Conservation (phyloP, 1,140 invertebrate genomes). For the Steinernema feltiae region DNA sequence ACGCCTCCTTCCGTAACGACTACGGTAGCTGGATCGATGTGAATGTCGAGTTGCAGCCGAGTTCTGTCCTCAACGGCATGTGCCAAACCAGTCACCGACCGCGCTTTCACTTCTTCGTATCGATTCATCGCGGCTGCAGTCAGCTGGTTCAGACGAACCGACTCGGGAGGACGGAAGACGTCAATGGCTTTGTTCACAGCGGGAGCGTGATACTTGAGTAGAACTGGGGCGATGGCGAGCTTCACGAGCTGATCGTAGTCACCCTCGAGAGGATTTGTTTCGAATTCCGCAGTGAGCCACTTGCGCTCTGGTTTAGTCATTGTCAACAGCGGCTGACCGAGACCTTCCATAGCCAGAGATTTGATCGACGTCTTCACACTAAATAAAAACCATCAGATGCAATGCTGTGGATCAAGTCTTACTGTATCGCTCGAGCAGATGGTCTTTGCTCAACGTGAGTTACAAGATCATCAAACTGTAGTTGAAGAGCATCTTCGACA, state of each 20-base stretch:
- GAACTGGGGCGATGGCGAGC: slow-evolving; percentile 45
- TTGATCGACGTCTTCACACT: slow-evolving; percentile 60
- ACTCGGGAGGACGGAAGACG: slow-evolving; percentile 71
- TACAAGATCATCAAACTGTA: slow-evolving; percentile 65
- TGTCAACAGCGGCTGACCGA: slow-evolving; percentile 40
- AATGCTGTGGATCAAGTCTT: slow-evolving; percentile 42
- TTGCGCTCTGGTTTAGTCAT: slow-evolving; percentile 65
- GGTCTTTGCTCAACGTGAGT: slow-evolving; percentile 70
- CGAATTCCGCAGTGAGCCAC: slow-evolving; percentile 81
- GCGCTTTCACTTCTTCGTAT: slow-evolving; percentile 79
- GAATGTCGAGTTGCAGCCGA: slow-evolving; percentile 76
- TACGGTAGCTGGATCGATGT: slow-evolving; percentile 78
- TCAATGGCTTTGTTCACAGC: slow-evolving; percentile 60
- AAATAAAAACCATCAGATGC: slow-evolving; percentile 25
- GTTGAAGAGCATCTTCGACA: slow-evolving; percentile 54
- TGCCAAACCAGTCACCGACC: slow-evolving; percentile 80
- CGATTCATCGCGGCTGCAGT: slow-evolving; percentile 69
- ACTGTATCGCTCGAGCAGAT: slow-evolving; percentile 68
- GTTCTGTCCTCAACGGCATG: slow-evolving; percentile 81
- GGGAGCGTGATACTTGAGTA: slow-evolving; percentile 55
- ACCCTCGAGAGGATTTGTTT: slow-evolving; percentile 61
- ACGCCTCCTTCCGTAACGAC: slow-evolving; percentile 79
- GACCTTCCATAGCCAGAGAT: slow-evolving; percentile 55
- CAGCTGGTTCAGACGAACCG: slow-evolving; percentile 68
- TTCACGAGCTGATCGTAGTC: slow-evolving; percentile 75